These are phyloP conservation scores for Nycticebus coucang DNA, from an alignment of 2,113 vertebrate genomes.

Conservation along the genomic window DNA sequence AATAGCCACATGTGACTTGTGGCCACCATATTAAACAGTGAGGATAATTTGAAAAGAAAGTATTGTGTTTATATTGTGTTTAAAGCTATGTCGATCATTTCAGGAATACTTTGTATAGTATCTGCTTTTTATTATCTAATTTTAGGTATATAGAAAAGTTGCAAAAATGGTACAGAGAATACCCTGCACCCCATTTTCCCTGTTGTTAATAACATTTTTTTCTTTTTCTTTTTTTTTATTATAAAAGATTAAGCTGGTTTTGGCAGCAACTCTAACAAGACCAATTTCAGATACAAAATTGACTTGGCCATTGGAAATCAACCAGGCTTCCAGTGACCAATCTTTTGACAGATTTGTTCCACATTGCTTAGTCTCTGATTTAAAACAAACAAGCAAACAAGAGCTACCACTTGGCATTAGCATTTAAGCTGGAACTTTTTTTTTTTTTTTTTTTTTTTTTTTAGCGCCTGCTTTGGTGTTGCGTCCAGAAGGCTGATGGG, in stretches of 20 bases:
- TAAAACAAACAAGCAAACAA: slow-evolving; percentile 54
- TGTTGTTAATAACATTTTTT: not conserved
- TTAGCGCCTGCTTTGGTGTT: slow-evolving; percentile 42
- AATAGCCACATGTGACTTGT: not conserved
- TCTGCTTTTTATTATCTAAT: not conserved
- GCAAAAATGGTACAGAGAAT: not conserved
- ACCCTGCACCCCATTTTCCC: not conserved
- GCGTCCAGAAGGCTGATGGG: slow-evolving; percentile 60
- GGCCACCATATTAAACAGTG: not conserved
- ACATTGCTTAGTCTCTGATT: slow-evolving; percentile 37
- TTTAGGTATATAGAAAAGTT: not conserved
- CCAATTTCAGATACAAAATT: slow-evolving; percentile 20
- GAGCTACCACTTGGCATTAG: slow-evolving; percentile 47
- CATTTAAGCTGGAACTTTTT: slow-evolving; percentile 49
- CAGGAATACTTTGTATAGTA: not conserved
- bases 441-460: not conserved
- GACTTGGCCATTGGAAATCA: slow-evolving; percentile 52
- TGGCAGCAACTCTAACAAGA: slow-evolving; percentile 42
- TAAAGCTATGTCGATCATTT: not conserved
- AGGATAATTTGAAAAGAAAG: not conserved
- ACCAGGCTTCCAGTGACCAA: not conserved
- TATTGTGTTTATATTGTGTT: not conserved
- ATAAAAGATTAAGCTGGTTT: slow-evolving; percentile 40
- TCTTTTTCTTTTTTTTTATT: too few species aligned
- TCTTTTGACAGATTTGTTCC: slow-evolving; percentile 38